Evolutionary conservation across 2,888 invertebrate genomes (phyloP).

Genomic region (Nomada lathburiana): DNA sequence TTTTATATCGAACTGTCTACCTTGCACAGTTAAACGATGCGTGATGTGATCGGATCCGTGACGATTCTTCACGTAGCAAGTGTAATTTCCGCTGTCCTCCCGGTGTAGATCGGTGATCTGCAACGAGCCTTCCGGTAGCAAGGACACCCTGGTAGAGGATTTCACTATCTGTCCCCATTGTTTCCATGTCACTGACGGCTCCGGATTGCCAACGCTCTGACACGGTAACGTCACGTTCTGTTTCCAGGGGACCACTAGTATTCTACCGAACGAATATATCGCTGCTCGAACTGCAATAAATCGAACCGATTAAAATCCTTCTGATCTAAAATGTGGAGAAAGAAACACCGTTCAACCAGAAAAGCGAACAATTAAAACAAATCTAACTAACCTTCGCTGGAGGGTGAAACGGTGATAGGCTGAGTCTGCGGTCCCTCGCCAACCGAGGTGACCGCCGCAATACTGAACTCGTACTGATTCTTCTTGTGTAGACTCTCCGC

Average conservation of each 20-base stretch:
- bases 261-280: conserved; percentile 84
- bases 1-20: conserved; percentile 67
- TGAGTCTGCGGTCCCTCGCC: conserved; percentile 83
- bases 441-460: conserved; percentile 83
- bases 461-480: conserved; percentile 84
- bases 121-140: conserved; percentile 89
- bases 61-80: conserved; percentile 93
- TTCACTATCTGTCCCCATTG: conserved; percentile 91
- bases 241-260: conserved; percentile 90
- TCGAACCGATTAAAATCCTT: not conserved
- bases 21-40: conserved; percentile 88
- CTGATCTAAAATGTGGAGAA: not conserved
- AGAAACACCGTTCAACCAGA: not conserved
- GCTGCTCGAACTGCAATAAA: conserved; percentile 82
- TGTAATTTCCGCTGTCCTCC: conserved; percentile 95
- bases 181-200: conserved; percentile 91
- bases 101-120: conserved; percentile 92
- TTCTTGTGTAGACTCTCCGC: conserved; percentile 83
- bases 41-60: conserved; percentile 93
- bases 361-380: not conserved
- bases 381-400: conserved; percentile 81
- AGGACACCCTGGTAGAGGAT: conserved; percentile 89
- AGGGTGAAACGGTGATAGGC: conserved; percentile 84
- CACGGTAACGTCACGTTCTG: conserved; percentile 93
- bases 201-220: conserved; percentile 93